Base-by-base conservation (phyloP, 2,113 vertebrate species). In the Poecile atricapillus region DNA sequence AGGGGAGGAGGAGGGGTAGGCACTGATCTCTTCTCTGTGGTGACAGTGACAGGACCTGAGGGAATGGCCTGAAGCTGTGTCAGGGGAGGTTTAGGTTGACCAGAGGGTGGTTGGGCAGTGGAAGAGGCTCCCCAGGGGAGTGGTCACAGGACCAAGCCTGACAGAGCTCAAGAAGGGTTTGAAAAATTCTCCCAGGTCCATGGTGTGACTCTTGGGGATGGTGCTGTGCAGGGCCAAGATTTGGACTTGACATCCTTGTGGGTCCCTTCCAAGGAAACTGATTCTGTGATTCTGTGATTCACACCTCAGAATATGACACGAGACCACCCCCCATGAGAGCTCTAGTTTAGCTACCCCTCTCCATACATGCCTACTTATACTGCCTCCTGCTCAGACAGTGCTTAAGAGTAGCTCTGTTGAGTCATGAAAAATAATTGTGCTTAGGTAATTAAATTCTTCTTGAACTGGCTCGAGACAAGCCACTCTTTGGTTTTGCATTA, bases 221-320 rank as follows among this genome's bases (percentile, higher is more conserved):
- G 22, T 43, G 0, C 17, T 64, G 58, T 37, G 21, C 27, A 27
- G 15, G 14, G 17, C 0, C 3, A 9, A 27, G 25, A 31, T 8
- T 2, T 43, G 17, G 14, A 31, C 10, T 64, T 0, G 0, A 8
- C 7, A 33, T 68, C 37, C 27, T 27, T 77, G 39, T 39, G 39
- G 18, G 18, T 23, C 39, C 3, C 46, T 78, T 46, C 47, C 19
- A 78, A 46, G 19, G 28, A 17, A 53, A 5, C 23, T 44, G 43
- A 15, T 60, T 68, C 13, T 49, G 41, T 37, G 37, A 46, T 43
- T 60, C 39, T 71, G 49, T 47, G 37, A 18, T 33, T 69, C 69
- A 65, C 30, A n/a, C 43, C 14, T 47, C 65, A 89, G 39, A 65
- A 41, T 24, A 24, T 8, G 7, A n/a, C 2, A 39, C 0, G 0